phyloP scores from a whole-genome alignment of 2,888 invertebrate species.

The Tanytarsus gracilentus region DNA sequence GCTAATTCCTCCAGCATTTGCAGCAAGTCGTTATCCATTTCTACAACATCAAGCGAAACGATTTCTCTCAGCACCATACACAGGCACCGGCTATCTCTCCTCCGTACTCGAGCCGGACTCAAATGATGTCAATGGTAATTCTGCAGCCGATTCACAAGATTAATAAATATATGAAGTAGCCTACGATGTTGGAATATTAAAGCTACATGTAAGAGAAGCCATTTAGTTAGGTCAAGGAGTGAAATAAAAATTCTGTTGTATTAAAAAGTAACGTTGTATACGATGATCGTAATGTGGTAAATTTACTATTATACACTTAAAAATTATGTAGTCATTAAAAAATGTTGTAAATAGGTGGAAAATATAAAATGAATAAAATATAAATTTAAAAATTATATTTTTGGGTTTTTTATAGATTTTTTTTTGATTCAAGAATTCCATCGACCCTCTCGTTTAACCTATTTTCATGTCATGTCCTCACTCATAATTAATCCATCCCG shows the following conservation, averaged over 20 bases:
- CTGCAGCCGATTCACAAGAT: conserved; percentile 25
- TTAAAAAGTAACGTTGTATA: background rate
- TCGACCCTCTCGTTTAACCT: background rate
- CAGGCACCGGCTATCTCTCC: conserved; percentile 72
- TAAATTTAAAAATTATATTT: background rate
- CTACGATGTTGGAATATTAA: too few species aligned
- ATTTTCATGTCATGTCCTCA: background rate
- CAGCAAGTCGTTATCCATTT: conserved; percentile 35
- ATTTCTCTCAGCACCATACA: conserved; percentile 72
- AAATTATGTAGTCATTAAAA: background rate
- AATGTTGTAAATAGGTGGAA: background rate
- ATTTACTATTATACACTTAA: too few species aligned
- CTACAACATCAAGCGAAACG: conserved; percentile 52
- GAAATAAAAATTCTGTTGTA: background rate
- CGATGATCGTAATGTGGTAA: conserved; percentile 3
- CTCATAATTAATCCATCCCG: background rate
- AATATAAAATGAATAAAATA: background rate
- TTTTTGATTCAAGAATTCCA: too few species aligned
- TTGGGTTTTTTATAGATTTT: background rate
- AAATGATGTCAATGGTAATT: conserved; percentile 27
- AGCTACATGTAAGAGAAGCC: background rate
- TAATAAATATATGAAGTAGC: conserved; percentile 14
- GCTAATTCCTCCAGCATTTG: conserved; percentile 47
- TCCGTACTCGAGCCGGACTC: conserved; percentile 46
- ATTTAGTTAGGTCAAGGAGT: conserved; percentile 25